Evolutionary conservation across 2,888 invertebrate species (phyloP), one percentile per base, ranked within the genome.

Genomic region (Tetragnatha montana): DNA sequence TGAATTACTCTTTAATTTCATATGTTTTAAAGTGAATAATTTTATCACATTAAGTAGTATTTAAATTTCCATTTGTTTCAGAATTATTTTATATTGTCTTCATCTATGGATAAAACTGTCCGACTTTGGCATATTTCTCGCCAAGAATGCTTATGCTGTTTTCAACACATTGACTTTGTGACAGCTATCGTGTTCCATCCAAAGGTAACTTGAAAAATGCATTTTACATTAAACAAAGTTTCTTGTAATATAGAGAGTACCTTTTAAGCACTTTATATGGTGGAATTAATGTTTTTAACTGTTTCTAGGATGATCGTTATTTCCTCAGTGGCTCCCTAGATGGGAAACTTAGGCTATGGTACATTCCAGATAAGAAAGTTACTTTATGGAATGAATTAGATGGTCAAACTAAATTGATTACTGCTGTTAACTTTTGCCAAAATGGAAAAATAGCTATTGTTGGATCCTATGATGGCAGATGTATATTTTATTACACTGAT

Each of bases 171-270:
- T 91, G 99, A 99, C 94, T 99, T 99, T 93, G 99, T 99, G 84
- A 99, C 99, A 0, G 98, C 99, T 0, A 99, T 99, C 92, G 99
- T 98, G 84, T 99, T 99, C 94, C 98, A 99, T 94, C 99, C 99
- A 0, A 95, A 97, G 86, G 94, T 94, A 92, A 92, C 92, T 90
- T 78, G 22, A 81, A 81, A 17, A 60, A 60, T 60, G 14, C 12
- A 76, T 49, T 76, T 14, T 47, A 47, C 2, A 47, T 75, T 7
- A 35, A 47, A 47, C 47, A 76, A 12, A 76, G 6, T 14, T 49
- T 76, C 14, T 74, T 6, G 8, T 21, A 12, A 8, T 22, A 19
- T 73, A 19, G 12, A 10, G 4, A 8, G n/a, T 0, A 19, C 12
- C 19, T 22, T 60, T 10, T 14, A 10, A 82, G 51, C n/a, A 21